These are phyloP conservation scores for Sebastes taczanowskii DNA, from an alignment of 2,797 vertebrate species.

Conservation along the genomic window DNA sequence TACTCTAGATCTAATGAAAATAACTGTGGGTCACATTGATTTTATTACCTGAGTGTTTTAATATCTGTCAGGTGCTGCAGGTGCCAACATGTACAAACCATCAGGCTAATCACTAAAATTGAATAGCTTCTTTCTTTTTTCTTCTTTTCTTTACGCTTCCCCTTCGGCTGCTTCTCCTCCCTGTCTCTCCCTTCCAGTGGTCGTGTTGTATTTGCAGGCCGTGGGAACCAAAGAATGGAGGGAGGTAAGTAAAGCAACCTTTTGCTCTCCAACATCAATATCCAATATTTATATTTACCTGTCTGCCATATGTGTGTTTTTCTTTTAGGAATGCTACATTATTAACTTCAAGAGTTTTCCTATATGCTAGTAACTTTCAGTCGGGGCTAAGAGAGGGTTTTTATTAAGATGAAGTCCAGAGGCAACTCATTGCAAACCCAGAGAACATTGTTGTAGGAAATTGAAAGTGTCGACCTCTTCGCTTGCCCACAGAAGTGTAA, in stretches of 20 bases:
- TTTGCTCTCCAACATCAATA: neutral
- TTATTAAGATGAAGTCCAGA: slow-evolving; percentile 21
- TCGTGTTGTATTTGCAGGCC: slow-evolving; percentile 90
- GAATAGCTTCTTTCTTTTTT: neutral
- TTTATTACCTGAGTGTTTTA: slow-evolving; percentile 21
- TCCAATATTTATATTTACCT: neutral
- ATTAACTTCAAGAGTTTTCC: neutral
- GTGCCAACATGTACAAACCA: neutral
- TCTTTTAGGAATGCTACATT: neutral
- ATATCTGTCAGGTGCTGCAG: slow-evolving; percentile 18
- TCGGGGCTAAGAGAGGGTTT: neutral
- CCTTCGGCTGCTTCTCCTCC: neutral
- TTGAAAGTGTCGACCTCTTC: slow-evolving; percentile 26
- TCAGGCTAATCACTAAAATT: neutral
- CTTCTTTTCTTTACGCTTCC: neutral
- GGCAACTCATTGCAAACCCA: slow-evolving; percentile 2
- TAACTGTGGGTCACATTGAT: slow-evolving; percentile 23
- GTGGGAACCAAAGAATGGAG: slow-evolving; percentile 96
- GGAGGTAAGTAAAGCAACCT: slow-evolving; percentile 86
- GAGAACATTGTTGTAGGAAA: slow-evolving; percentile 31
- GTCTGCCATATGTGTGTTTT: neutral
- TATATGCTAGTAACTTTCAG: neutral
- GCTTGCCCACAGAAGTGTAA: slow-evolving; percentile 22
- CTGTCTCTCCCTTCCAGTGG: slow-evolving; percentile 80
- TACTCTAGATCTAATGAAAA: slow-evolving; percentile 9